Evolutionary conservation across 1,140 invertebrate genomes (phyloP).

Genomic region (Centruroides sculpturatus): DNA sequence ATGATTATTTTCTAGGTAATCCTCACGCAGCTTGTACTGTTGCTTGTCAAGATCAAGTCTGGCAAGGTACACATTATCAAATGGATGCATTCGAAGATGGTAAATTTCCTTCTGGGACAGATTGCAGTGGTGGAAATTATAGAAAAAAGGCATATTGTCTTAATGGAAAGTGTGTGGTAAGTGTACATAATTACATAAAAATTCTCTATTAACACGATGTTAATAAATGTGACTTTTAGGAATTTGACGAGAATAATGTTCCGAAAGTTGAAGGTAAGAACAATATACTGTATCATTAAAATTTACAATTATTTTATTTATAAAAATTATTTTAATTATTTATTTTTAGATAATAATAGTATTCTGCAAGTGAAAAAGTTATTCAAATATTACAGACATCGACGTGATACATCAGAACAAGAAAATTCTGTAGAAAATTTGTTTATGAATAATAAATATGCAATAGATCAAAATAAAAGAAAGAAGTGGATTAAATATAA

Average conservation of each 20-base stretch:
- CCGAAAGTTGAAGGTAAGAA: constrained; percentile 7
- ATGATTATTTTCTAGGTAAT: constrained; percentile 12
- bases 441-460: not conserved
- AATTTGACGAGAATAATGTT: constrained; percentile 7
- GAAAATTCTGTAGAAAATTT: too few species aligned
- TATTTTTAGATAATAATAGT: not conserved
- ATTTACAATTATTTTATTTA: too few species aligned
- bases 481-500: too few species aligned
- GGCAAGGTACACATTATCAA: constrained; percentile 21
- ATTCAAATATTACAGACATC: not conserved
- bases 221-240: constrained; percentile 1
- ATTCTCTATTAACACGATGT: not conserved
- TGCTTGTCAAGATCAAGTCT: constrained; percentile 20
- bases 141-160: constrained; percentile 16
- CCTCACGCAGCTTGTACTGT: constrained; percentile 19
- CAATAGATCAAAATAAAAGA: not conserved
- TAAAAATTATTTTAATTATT: not conserved
- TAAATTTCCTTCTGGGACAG: constrained; percentile 21
- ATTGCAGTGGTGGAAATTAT: constrained; percentile 13
- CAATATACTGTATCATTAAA: not conserved
- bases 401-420: not conserved
- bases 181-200: not conserved
- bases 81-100: constrained; percentile 22
- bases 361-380: not conserved
- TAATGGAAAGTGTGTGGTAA: constrained; percentile 20